Evolutionary conservation across 2,113 vertebrate genomes (phyloP).

Genomic region (Triplophysa tibetana): DNA sequence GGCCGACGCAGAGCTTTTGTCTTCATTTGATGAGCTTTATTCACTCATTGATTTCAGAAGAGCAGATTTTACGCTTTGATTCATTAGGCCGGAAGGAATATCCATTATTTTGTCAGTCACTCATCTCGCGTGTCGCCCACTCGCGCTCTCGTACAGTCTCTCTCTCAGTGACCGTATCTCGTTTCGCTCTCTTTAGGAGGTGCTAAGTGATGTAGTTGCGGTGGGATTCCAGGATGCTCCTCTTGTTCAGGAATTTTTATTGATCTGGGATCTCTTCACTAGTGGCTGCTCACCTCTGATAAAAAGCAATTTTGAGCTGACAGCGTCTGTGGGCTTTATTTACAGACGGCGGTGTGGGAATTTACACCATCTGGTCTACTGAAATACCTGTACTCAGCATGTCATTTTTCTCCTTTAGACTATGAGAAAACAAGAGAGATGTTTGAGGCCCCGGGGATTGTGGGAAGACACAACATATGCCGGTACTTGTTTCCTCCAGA

Average conservation of each 20-base stretch:
- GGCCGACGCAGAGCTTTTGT: constrained; percentile 54
- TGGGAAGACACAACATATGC: constrained; percentile 56
- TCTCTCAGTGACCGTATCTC: constrained; percentile 44
- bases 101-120: constrained; percentile 40
- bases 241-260: constrained; percentile 43
- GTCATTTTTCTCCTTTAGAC: constrained; percentile 45
- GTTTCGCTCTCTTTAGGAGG: constrained; percentile 33
- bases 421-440: constrained; percentile 41
- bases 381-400: constrained; percentile 46
- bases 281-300: constrained; percentile 27
- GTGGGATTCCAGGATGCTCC: constrained; percentile 27
- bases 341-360: constrained; percentile 20
- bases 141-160: constrained; percentile 35
- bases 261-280: constrained; percentile 50
- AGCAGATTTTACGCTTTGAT: constrained; percentile 68
- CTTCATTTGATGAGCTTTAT: constrained; percentile 66
- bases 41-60: constrained; percentile 68
- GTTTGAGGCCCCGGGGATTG: constrained; percentile 45
- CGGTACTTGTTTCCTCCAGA: constrained; percentile 46
- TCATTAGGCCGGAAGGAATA: constrained; percentile 65
- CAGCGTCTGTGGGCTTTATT: constrained; percentile 27
- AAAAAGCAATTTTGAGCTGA: constrained; percentile 40
- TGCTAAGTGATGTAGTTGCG: constrained; percentile 43
- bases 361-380: constrained; percentile 49
- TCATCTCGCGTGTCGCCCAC: constrained; percentile 52